A percentile compares a stretch with the other conserved stretches of the same genome.
phyloP scores from a whole-genome alignment of 1,140 invertebrate species.

The Calycopis cecrops region DNA sequence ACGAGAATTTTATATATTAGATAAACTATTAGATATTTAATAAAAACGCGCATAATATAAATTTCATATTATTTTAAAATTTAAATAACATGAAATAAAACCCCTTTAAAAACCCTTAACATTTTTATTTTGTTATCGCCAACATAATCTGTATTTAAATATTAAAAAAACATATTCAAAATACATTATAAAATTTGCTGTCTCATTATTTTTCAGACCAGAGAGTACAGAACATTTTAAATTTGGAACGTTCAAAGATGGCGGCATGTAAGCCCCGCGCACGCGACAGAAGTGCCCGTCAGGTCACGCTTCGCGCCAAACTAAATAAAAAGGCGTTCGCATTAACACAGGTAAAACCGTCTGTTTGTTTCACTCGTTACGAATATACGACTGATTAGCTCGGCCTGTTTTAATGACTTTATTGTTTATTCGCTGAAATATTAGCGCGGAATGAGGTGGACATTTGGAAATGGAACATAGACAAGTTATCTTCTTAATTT shows the following conservation, averaged over 20 bases:
- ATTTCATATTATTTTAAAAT: no score
- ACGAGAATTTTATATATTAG: no score
- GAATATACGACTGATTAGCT: conserved; percentile 33
- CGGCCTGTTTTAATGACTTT: conserved; percentile 31
- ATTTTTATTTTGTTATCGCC: no score
- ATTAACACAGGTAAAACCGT: conserved; percentile 45
- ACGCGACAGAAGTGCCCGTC: conserved; percentile 15
- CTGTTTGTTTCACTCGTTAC: conserved; percentile 34
- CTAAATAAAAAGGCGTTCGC: conserved; percentile 37
- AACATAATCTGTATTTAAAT: no score
- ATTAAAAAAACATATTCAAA: no score
- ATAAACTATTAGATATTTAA: no score
- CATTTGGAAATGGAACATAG: neutral
- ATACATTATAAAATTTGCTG: no score
- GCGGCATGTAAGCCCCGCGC: conserved; percentile 39
- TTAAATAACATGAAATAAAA: no score
- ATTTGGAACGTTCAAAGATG: neutral
- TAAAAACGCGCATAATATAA: no score
- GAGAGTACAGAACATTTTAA: neutral
- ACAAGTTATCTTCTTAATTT: no score
- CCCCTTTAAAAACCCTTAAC: no score
- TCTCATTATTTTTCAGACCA: no score
- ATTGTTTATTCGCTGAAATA: conserved; percentile 18
- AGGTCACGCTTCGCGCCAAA: conserved; percentile 40
- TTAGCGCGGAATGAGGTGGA: neutral